phyloP scores from a whole-genome alignment of 2,888 invertebrate species.

The Ochropleura plecta region DNA sequence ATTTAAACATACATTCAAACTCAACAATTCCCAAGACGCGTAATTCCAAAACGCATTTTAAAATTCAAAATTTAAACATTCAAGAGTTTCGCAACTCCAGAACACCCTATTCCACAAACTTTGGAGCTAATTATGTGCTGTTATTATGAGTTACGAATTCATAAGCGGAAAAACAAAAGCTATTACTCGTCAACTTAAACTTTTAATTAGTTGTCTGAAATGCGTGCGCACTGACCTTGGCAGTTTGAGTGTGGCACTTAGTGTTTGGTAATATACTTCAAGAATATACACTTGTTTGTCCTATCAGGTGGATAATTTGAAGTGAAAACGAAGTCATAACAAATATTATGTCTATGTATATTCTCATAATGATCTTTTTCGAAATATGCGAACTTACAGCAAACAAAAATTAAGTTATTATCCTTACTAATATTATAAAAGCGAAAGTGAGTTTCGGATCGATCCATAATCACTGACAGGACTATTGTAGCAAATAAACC shows the following conservation, averaged over 20 bases:
- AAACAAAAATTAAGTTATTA: no score
- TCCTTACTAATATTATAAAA: no score
- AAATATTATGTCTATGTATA: no score
- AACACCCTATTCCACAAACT: slow-evolving; percentile 50
- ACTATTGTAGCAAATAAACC: no score
- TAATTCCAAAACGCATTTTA: slow-evolving; percentile 40
- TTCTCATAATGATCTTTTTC: no score
- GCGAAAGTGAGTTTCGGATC: no score
- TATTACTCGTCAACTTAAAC: slow-evolving; percentile 74
- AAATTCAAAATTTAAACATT: slow-evolving; percentile 53
- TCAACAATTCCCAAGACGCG: slow-evolving; percentile 34
- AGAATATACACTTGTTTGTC: slow-evolving; percentile 30
- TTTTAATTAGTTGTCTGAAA: slow-evolving; percentile 78
- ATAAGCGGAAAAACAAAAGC: slow-evolving; percentile 78
- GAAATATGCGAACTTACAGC: no score
- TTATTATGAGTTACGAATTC: slow-evolving; percentile 75
- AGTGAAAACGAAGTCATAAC: no score
- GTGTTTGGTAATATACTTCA: slow-evolving; percentile 31
- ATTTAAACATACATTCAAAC: slow-evolving; percentile 31
- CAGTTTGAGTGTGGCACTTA: slow-evolving; percentile 27
- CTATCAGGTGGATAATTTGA: not conserved
- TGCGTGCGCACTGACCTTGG: slow-evolving; percentile 59
- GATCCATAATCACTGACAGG: no score
- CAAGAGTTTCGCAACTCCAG: slow-evolving; percentile 46
- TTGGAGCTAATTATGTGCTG: slow-evolving; percentile 68